Evolutionary conservation across 2,797 vertebrate species (phyloP).

Genomic region (Melanitta fusca): DNA sequence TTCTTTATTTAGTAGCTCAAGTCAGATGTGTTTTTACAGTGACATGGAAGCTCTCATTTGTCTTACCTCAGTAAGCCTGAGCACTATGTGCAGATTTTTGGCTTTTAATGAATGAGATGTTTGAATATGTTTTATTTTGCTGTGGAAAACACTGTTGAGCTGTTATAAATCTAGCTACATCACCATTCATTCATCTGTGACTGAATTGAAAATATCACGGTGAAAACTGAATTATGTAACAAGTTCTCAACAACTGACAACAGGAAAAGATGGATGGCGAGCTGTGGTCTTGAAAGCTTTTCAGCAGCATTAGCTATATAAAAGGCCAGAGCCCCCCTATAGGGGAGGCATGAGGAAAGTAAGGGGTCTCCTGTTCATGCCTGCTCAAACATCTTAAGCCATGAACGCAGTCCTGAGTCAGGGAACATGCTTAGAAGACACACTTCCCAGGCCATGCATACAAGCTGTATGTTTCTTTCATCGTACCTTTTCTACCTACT

Average conservation of each 20-base stretch:
- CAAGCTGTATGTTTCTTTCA: not conserved
- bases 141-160: not conserved
- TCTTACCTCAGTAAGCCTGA: not conserved
- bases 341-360: not conserved
- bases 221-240: not conserved
- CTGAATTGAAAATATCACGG: not conserved
- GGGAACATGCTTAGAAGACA: not conserved
- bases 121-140: not conserved
- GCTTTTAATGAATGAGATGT: not conserved
- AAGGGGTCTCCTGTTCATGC: not conserved
- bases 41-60: not conserved
- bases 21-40: not conserved
- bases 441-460: not conserved
- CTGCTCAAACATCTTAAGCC: not conserved
- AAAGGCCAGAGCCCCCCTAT: not conserved
- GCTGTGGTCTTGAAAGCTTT: not conserved
- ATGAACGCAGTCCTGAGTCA: not conserved
- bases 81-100: not conserved
- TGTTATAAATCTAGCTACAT: not conserved
- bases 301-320: not conserved
- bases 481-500: not conserved
- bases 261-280: not conserved
- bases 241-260: not conserved
- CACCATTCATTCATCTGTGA: accelerated
- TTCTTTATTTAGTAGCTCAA: not conserved